Base-by-base conservation (phyloP, 2,113 vertebrate species). In the Toxotes chatareus region DNA sequence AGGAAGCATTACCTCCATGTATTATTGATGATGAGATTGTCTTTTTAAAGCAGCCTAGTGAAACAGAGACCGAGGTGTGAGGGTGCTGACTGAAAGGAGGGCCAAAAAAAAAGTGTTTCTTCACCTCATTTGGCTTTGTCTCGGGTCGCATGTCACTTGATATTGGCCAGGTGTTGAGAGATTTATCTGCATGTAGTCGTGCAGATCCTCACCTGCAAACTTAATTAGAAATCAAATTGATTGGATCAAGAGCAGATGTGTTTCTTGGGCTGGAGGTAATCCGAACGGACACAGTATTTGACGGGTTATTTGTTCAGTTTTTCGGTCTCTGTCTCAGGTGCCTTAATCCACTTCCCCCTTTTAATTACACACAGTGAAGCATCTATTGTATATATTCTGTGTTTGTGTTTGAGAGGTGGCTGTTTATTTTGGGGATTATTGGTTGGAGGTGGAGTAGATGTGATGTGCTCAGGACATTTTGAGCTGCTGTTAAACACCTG, bases 161-260 rank as follows among this genome's bases (percentile, higher is more conserved):
- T 85, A 73, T 67, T 36, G 70, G 63, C 56, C 80, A 84, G 84
- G 68, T 66, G 84, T 76, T 62, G 53, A 21, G 56, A 79, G 87
- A 53, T 86, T 88, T 73, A 79, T 72, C 86, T 49, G 61, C 72
- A 12, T 53, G 44, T 42, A 69, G 73, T 23, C 11, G 10, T 21
- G 70, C 83, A 78, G 66, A 79, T 72, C 70, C 73, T 83, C 83
- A 79, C 83, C 80, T 90, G 85, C 80, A 88, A 68, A 89, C 73
- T 69, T 90, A 86, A 92, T 90, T 86, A 73, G 34, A 81, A 79
- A 92, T 66, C 21, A 73, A 87, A 91, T 87, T 72, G 75, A 88
- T 66, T 85, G 79, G 85, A 73, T 87, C 60, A 55, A 13, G 76
- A 87, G 70, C 86, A 91, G 91, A 79, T 86, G 86, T 74, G 60